Evolutionary conservation across 1,140 invertebrate species (phyloP).

Genomic region (Sitodiplosis mosellana): DNA sequence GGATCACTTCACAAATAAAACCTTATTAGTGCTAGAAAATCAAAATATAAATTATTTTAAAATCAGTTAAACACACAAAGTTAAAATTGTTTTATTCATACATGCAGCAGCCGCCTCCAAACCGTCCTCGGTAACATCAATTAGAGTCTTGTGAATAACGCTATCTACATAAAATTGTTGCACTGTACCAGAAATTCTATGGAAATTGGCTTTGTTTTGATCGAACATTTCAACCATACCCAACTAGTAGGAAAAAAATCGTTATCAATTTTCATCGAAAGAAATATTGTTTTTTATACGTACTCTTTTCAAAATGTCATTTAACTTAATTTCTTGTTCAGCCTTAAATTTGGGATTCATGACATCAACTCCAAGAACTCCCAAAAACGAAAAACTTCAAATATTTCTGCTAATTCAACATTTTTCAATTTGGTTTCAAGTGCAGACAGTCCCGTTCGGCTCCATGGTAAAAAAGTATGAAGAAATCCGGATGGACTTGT

Average conservation of each 20-base stretch:
- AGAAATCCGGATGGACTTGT: no score
- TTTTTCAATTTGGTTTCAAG: conserved; percentile 24
- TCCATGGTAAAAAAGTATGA: conserved; percentile 35
- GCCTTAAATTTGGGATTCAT: conserved; percentile 37
- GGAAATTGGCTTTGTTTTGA: conserved; percentile 30
- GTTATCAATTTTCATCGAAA: background rate
- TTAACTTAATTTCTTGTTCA: conserved; percentile 28
- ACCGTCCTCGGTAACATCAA: conserved; percentile 52
- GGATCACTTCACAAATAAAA: no score
- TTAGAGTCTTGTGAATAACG: conserved; percentile 45
- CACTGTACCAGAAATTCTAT: conserved; percentile 20
- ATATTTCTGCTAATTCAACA: conserved; percentile 10
- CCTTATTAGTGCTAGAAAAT: no score
- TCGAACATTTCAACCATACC: conserved; percentile 23
- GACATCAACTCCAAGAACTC: conserved; percentile 25
- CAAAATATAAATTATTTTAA: no score
- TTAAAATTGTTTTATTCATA: conserved; percentile 28
- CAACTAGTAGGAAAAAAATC: conserved; percentile 21
- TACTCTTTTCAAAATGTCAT: conserved; percentile 24
- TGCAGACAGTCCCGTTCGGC: conserved; percentile 26
- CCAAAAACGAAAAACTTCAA: conserved; percentile 3
- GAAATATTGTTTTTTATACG: conserved; percentile 10
- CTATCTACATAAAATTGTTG: conserved; percentile 24
- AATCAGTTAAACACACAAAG: no score
- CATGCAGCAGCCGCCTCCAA: conserved; percentile 44